Conservation (phyloP, 53 echinoderm and acorn worm species). For the Actinopyga echinites region DNA sequence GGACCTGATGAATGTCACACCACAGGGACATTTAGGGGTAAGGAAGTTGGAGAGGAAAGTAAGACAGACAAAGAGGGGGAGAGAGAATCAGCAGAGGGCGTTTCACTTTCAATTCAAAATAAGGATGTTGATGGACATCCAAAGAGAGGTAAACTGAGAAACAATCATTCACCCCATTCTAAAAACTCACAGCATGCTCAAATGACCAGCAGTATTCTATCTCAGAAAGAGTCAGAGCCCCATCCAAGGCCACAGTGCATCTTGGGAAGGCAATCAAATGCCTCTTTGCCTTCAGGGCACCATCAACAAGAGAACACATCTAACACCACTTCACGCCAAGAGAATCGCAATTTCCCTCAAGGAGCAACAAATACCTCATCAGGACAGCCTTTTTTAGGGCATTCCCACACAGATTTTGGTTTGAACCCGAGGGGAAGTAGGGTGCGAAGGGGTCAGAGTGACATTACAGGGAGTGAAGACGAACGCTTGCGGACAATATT, state of each 20-base stretch:
- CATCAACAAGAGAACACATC: background rate
- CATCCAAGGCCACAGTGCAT: background rate
- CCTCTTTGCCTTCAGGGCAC: background rate
- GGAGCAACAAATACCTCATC: conserved; percentile 35
- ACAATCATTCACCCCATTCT: too few species aligned
- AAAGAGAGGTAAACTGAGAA: too few species aligned
- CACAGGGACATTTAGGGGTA: too few species aligned
- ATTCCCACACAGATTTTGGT: conserved; percentile 45
- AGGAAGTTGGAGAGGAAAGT: too few species aligned
- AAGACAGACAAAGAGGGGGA: too few species aligned
- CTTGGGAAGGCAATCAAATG: background rate
- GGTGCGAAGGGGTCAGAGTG: background rate
- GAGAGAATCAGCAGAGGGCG: too few species aligned
- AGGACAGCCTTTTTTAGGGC: conserved; percentile 42
- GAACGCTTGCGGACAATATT: conserved; percentile 20
- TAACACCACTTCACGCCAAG: background rate
- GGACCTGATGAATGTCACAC: too few species aligned
- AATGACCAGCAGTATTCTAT: too few species aligned
- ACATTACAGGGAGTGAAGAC: conserved; percentile 30
- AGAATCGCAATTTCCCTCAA: conserved; percentile 33
- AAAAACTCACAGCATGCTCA: too few species aligned
- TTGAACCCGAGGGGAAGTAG: conserved; percentile 16
- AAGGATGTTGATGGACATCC: too few species aligned
- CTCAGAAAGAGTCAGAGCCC: background rate
- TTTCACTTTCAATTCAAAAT: too few species aligned